Conservation (phyloP, 2,113 vertebrate genomes). For the Nycticryphes semicollaris region DNA sequence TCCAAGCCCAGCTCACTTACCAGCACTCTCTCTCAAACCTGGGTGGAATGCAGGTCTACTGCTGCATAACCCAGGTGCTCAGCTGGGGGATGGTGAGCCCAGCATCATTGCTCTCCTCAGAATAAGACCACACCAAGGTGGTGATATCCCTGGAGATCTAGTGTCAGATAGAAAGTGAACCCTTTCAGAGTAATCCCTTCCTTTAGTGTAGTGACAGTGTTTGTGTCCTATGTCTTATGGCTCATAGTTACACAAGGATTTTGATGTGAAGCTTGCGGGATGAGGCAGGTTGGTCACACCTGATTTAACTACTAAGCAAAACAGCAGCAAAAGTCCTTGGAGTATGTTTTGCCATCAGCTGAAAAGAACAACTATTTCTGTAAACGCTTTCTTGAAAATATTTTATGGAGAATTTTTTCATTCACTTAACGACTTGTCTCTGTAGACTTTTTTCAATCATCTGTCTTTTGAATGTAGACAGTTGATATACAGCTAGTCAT, state of each 20-base stretch:
- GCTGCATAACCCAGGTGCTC: not conserved
- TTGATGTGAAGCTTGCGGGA: not conserved
- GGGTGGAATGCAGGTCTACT: not conserved
- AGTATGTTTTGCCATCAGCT: not conserved
- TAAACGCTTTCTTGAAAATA: not conserved
- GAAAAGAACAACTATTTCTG: not conserved
- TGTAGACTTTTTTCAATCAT: not conserved
- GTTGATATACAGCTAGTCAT: not conserved
- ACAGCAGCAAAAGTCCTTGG: not conserved
- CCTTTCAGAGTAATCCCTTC: not conserved
- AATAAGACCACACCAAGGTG: accelerated
- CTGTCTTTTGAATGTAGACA: not conserved
- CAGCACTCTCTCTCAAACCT: not conserved
- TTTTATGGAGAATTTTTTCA: not conserved
- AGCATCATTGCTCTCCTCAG: not conserved
- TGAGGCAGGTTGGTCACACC: not conserved
- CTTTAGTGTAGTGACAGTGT: not conserved
- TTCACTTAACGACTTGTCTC: not conserved
- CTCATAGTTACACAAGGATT: not conserved
- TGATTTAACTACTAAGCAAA: not conserved
- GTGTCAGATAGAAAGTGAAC: not conserved
- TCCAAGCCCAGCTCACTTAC: not conserved
- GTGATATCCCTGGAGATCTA: not conserved
- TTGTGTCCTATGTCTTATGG: not conserved
- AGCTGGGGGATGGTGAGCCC: not conserved